Conservation (phyloP, 2,113 vertebrate species). For the Smithornis capensis region DNA sequence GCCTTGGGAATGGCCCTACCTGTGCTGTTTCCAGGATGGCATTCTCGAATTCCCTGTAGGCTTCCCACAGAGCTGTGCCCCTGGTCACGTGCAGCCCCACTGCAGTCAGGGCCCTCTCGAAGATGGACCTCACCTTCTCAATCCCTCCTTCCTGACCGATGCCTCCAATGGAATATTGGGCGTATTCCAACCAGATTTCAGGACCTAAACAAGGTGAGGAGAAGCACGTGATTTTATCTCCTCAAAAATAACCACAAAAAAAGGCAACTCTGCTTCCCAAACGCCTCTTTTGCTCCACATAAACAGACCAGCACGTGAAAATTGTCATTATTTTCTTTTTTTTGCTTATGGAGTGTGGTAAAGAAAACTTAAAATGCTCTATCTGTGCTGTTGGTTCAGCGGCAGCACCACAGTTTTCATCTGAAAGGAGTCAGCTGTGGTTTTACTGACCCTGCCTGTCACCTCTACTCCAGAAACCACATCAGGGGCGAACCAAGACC, state of each 20-base stretch:
- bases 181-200: constrained; percentile 97
- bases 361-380: not conserved
- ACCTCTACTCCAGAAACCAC: no score
- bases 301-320: accelerated
- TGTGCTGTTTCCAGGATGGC: constrained; percentile 89
- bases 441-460: not conserved
- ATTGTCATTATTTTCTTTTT: not conserved
- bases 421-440: not conserved
- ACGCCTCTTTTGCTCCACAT: accelerated
- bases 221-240: not conserved
- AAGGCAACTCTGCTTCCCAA: not conserved
- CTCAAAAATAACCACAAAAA: not conserved
- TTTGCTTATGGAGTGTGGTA: accelerated
- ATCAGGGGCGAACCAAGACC: no score
- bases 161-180: constrained; percentile 94
- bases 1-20: constrained; percentile 67
- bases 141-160: constrained; percentile 92
- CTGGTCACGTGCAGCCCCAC: constrained; percentile 94
- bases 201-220: constrained; percentile 76
- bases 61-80: constrained; percentile 91
- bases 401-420: not conserved
- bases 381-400: not conserved
- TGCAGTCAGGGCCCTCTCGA: constrained; percentile 88
- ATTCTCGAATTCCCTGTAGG: constrained; percentile 94
- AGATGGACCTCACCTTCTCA: constrained; percentile 85